Percentiles rank a stretch among this genome's conserved stretches.
phyloP scores from a whole-genome alignment of 2,888 invertebrate genomes.

The Agrochola lota region DNA sequence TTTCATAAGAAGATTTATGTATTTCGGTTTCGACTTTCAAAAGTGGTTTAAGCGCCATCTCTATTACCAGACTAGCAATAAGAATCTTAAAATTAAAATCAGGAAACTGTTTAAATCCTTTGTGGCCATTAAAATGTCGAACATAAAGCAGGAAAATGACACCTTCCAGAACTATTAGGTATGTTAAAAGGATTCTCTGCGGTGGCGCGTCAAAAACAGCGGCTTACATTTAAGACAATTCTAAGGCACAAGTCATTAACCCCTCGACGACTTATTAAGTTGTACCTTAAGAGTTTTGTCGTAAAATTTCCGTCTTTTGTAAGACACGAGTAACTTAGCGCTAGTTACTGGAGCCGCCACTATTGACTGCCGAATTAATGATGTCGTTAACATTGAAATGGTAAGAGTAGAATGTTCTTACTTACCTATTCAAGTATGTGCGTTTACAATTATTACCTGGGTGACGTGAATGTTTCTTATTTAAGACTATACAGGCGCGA shows the following conservation, averaged over 20 bases:
- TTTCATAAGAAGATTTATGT: neutral
- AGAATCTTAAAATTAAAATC: conserved; percentile 28
- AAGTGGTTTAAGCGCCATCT: neutral
- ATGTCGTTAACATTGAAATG: conserved; percentile 49
- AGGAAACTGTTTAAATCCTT: conserved; percentile 13
- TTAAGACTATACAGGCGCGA: neutral
- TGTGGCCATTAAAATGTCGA: conserved; percentile 22
- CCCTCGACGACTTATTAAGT: conserved; percentile 46
- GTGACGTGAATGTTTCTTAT: neutral
- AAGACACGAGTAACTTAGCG: conserved; percentile 20
- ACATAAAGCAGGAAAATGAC: conserved; percentile 27
- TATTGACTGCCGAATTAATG: conserved; percentile 47
- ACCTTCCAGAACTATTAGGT: conserved; percentile 11
- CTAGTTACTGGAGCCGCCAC: conserved; percentile 43
- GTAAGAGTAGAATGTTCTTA: neutral
- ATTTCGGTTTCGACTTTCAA: neutral
- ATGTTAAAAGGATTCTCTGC: conserved; percentile 34
- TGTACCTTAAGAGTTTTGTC: conserved; percentile 46
- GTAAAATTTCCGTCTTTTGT: conserved; percentile 51
- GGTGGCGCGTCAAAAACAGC: conserved; percentile 49
- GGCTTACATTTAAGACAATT: conserved; percentile 7
- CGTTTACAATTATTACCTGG: conserved; percentile 15
- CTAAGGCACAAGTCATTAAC: conserved; percentile 25
- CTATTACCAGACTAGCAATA: neutral
- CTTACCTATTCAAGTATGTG: conserved; percentile 5